Evolutionary conservation across 2,113 vertebrate species (phyloP).

Genomic region (Rhinopomastus cyanomelas): DNA sequence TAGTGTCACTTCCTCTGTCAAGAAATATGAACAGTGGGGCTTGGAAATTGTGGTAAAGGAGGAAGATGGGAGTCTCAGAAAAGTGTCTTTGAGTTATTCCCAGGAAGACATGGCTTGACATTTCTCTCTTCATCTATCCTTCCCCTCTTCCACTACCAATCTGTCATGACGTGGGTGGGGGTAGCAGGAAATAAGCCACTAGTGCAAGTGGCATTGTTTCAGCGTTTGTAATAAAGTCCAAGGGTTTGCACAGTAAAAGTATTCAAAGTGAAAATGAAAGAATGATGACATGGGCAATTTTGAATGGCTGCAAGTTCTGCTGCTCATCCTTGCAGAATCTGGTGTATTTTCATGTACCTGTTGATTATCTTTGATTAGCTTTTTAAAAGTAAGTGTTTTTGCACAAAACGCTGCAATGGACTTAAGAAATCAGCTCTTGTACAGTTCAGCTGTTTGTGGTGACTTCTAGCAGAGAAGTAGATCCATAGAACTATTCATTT

Average conservation of each 20-base stretch:
- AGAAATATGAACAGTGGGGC: not conserved
- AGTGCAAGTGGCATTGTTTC: not conserved
- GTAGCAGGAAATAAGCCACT: not conserved
- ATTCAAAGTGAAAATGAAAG: not conserved
- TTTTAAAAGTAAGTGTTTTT: not conserved
- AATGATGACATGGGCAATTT: not conserved
- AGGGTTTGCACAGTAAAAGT: not conserved
- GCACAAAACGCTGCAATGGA: not conserved
- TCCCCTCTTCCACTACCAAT: not conserved
- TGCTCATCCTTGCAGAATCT: not conserved
- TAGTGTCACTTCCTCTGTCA: not conserved
- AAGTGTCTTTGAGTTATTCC: not conserved
- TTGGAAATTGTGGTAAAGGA: not conserved
- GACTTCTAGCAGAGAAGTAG: not conserved
- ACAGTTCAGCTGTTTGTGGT: not conserved
- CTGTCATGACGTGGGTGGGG: not conserved
- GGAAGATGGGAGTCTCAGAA: not conserved
- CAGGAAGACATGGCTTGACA: not conserved
- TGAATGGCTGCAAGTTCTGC: not conserved
- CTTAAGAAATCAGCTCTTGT: not conserved
- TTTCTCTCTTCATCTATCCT: not conserved
- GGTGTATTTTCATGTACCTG: not conserved
- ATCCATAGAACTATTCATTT: not conserved
- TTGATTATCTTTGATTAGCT: not conserved
- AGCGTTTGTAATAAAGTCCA: not conserved